Evolutionary conservation across 1,140 invertebrate species (phyloP), one percentile per base, ranked within the genome.

Genomic region (Neodiprion virginianus): DNA sequence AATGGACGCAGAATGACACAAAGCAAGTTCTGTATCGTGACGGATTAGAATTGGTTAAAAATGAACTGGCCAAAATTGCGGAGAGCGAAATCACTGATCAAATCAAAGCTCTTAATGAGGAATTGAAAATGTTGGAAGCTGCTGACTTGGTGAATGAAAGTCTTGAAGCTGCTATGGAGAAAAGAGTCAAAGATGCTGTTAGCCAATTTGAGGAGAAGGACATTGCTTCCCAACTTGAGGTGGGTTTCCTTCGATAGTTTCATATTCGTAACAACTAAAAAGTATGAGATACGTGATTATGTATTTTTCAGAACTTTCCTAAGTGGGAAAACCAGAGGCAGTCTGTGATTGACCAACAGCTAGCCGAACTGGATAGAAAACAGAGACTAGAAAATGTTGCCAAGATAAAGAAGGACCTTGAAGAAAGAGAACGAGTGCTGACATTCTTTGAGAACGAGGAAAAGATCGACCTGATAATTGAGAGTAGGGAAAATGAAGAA

Each of bases 381-480:
- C 81, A 89, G 79, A 89, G 91, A 72, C 83, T 93, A 28, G 79
- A 90, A 71, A 85, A 90, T 70, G 90, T 96, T 69, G 82, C 92
- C 77, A 80, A 89, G 50, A 90, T 92, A 21, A 91, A 93, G 79
- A 86, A 90, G 69, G 84, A 91, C 7, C 81, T 95, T 50, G 69
- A 89, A 66, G 78, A 88, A n/a, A 89, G 89, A 80, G 93, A 95
- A 81, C 90, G 91, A 79, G 89, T 92, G 73, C 86, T 96, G 48
- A 95, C 93, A 88, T 96, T 93, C 89, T 95, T 95, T 87, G 93
- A 95, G 69, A 92, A 93, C 80, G 91, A 95, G 82, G 92, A 95
- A 68, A 81, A 92, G 79, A 91, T 95, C 73, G 94, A 95, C 82
- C 84, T 95, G 12, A 78, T 91, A 84, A 94, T 95, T 79, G 92